phyloP scores from a whole-genome alignment of 2,888 invertebrate species.

The Zaprionus bogoriensis region DNA sequence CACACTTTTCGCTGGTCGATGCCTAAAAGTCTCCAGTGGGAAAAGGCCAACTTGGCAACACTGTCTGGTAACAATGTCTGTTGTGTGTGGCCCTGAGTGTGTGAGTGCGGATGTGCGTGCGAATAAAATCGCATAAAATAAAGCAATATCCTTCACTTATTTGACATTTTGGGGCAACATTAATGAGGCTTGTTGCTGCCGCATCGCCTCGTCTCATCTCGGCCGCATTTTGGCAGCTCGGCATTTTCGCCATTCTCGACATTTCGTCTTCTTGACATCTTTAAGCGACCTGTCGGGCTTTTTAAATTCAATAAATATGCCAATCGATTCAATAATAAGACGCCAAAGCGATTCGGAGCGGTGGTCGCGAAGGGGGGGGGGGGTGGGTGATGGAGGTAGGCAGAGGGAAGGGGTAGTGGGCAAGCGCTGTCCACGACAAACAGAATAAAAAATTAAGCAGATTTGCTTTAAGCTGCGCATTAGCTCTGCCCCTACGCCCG shows the following conservation, averaged over 20 bases:
- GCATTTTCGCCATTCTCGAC: no score
- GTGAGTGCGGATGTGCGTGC: conserved; percentile 29
- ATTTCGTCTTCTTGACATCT: no score
- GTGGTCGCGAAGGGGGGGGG: background rate
- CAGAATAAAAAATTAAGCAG: conserved; percentile 27
- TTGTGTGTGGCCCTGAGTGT: conserved; percentile 13
- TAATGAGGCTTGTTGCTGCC: conserved; percentile 54
- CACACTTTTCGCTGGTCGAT: no score
- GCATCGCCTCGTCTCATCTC: background rate
- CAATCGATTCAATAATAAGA: conserved; percentile 53
- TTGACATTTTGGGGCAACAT: conserved; percentile 67
- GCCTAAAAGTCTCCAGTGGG: no score
- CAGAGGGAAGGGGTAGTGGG: no score
- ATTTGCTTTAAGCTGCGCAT: conserved; percentile 21
- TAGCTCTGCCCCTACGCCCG: background rate
- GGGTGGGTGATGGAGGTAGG: no score
- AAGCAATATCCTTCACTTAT: conserved; percentile 77
- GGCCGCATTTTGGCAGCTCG: conserved; percentile 25
- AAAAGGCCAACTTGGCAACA: no score
- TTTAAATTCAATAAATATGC: conserved; percentile 60
- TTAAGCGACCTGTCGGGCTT: conserved; percentile 17
- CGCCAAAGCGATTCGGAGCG: background rate
- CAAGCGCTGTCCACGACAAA: conserved; percentile 14
- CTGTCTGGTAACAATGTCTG: conserved; percentile 2
- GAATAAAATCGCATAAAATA: conserved; percentile 69